Percentiles rank a stretch among this genome's conserved stretches.
Conservation (phyloP, 2,113 vertebrate species). For the Scomber japonicus region DNA sequence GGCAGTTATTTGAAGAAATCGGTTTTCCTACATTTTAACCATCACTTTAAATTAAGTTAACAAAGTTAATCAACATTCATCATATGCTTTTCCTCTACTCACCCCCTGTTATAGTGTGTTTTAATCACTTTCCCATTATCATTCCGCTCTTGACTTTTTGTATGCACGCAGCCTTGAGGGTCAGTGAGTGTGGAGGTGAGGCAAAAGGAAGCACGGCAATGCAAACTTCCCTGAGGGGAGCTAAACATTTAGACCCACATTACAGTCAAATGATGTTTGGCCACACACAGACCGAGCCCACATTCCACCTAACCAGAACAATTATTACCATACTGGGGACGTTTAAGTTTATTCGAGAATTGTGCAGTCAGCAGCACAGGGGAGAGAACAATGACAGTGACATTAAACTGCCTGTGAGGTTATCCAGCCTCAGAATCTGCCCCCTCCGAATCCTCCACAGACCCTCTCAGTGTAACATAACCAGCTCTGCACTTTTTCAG, state of each 20-base stretch:
- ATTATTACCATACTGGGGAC: constrained; percentile 69
- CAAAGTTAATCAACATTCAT: constrained; percentile 25
- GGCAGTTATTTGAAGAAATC: constrained; percentile 9
- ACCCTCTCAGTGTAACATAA: constrained; percentile 63
- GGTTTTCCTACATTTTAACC: constrained; percentile 16
- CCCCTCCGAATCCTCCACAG: constrained; percentile 56
- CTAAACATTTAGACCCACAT: constrained; percentile 60
- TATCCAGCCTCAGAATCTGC: constrained; percentile 55
- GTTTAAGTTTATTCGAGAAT: constrained; percentile 59
- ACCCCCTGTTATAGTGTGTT: background rate
- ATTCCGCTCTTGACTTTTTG: constrained; percentile 25
- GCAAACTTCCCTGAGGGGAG: constrained; percentile 57
- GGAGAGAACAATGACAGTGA: constrained; percentile 62
- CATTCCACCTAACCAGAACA: constrained; percentile 65
- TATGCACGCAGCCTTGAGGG: constrained; percentile 22
- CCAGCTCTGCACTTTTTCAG: constrained; percentile 63
- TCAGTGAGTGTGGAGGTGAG: constrained; percentile 23
- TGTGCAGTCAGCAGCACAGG: constrained; percentile 54
- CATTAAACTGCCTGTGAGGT: constrained; percentile 64
- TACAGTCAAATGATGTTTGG: constrained; percentile 49
- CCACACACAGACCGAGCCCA: constrained; percentile 73
- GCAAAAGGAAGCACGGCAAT: constrained; percentile 44
- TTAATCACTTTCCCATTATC: constrained; percentile 4
- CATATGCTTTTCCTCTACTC: constrained; percentile 5
- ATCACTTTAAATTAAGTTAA: constrained; percentile 21